These are phyloP conservation scores for Diadema setosum DNA, from an alignment of 35 echinoderm and acorn worm species.

Conservation along the genomic window DNA sequence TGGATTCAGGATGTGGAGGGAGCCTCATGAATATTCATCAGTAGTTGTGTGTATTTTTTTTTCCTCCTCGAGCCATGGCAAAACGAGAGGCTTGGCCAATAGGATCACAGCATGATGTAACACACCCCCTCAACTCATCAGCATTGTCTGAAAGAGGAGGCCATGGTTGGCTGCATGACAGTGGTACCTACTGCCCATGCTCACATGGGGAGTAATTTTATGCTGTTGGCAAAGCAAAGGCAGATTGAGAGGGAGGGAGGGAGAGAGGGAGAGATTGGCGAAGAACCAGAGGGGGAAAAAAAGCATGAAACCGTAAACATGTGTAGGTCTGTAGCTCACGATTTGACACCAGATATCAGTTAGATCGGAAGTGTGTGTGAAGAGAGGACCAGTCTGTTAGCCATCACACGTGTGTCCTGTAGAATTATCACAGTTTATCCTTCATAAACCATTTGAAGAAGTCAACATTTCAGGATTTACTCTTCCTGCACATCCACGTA, in stretches of 20 bases:
- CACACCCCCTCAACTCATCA: not conserved
- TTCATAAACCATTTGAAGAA: no score
- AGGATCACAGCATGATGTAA: not conserved
- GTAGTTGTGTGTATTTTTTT: no score
- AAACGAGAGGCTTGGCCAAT: not conserved
- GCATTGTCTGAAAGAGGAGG: not conserved
- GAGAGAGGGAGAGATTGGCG: no score
- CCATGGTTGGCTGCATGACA: not conserved
- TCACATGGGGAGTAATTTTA: not conserved
- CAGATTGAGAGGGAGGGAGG: not conserved
- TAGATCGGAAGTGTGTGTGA: constrained; percentile 19
- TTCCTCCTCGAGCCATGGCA: no score
- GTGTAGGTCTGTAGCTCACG: not conserved
- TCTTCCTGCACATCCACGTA: no score
- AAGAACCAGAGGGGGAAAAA: no score
- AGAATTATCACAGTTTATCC: no score
- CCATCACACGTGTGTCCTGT: no score
- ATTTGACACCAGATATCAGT: not conserved
- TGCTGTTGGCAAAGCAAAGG: not conserved
- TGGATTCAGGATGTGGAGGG: not conserved
- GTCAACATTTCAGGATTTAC: no score
- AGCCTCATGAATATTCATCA: not conserved
- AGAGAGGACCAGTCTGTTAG: not conserved
- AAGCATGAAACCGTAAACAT: no score
- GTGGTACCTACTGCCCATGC: not conserved